phyloP scores from a whole-genome alignment of 2,888 invertebrate species.

The Macrophya alboannulata region DNA sequence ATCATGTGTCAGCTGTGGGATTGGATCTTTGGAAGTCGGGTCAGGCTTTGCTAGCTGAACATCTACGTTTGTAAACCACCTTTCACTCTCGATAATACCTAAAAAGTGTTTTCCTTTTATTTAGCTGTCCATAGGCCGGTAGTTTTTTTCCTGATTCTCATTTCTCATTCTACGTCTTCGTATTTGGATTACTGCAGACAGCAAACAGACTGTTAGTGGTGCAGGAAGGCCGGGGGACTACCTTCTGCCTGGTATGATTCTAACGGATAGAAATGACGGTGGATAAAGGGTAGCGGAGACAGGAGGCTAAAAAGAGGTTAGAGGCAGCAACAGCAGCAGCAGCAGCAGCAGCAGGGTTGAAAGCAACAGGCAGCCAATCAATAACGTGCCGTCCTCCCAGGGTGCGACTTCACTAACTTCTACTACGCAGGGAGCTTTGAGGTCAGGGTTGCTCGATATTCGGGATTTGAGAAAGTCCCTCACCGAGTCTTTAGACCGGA shows the following conservation, averaged over 20 bases:
- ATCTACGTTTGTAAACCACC: conserved; percentile 11
- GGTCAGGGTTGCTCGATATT: conserved; percentile 52
- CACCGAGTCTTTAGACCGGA: neutral
- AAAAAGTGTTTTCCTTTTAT: conserved; percentile 2
- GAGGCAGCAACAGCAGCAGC: conserved; percentile 58
- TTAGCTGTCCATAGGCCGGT: neutral
- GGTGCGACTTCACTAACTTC: conserved; percentile 70
- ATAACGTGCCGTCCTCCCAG: conserved; percentile 73
- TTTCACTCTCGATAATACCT: neutral
- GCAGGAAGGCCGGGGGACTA: neutral
- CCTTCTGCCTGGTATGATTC: neutral
- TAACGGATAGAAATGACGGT: conserved; percentile 37
- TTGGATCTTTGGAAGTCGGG: neutral
- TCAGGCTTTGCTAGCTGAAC: neutral
- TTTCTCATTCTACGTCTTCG: neutral
- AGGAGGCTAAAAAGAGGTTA: conserved; percentile 12
- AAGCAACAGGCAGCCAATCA: conserved; percentile 79
- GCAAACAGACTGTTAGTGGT: conserved; percentile 18
- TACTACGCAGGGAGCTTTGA: conserved; percentile 50
- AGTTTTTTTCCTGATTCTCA: neutral
- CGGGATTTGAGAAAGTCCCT: conserved; percentile 26
- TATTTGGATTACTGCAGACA: neutral
- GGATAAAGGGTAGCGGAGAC: conserved; percentile 30
- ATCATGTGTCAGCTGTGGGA: neutral
- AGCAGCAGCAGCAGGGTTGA: conserved; percentile 70